Evolutionary conservation across 2,113 vertebrate genomes (phyloP), one percentile per base, ranked within the genome.

Genomic region (Plecotus auritus): DNA sequence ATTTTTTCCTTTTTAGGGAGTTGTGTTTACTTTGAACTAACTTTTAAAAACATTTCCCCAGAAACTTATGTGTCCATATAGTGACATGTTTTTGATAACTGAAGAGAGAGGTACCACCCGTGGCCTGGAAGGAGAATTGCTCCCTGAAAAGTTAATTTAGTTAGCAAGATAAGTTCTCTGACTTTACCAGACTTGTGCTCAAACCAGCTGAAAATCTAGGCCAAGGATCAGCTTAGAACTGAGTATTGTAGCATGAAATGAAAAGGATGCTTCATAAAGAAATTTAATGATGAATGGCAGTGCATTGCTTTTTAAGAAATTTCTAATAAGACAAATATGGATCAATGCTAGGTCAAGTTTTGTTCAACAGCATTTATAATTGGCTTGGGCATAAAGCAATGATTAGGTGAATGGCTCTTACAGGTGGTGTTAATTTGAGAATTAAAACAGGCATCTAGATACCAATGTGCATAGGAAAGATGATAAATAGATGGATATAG

Each of bases 291-390:
- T 94, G 67, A 93, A 86, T 74, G 45, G 40, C 23, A 83, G 7
- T 51, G 32, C 40, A 30, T 11, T 54, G 32, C 45, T 51, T 77
- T 69, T 74, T 67, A 95, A 73, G 80, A 64, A 86, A 86, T 51
- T 61, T 84, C 54, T 93, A 67, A 59, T 59, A 67, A 86, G 47
- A n/a, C 14, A 40, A 51, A 20, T 37, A 28, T 28, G 47, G 69
- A 89, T 93, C 80, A 49, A 18, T 78, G 88, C 45, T n/a, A 77
- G 84, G 47, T 77, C 94, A 95, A 54, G 77, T 54, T 54, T 66
- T 54, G 22, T 81, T 93, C 67, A 88, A 49, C 32, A 91, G 61
- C 73, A 61, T 86, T 91, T 67, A 42, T 91, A 91, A 96, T 95
- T 83, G 85, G 72, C 61, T 72, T 64, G 76, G 54, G 73, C 67